Evolutionary conservation across 2,888 invertebrate genomes (phyloP).

Genomic region (Nemoura dubitans): DNA sequence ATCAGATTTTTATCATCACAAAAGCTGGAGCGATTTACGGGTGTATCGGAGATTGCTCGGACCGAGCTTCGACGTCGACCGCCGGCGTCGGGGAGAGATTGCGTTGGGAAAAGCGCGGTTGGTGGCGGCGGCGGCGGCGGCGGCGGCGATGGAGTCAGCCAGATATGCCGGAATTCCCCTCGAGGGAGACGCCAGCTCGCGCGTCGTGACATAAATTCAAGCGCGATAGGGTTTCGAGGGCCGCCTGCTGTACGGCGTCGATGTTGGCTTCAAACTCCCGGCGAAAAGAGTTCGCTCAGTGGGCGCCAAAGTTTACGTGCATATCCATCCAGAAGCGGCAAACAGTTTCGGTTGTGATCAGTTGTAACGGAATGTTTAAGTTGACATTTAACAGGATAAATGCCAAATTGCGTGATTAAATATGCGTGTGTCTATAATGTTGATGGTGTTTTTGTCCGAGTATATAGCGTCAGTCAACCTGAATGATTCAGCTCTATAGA

Average conservation of each 20-base stretch:
- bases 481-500: background rate
- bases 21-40: conserved; percentile 21
- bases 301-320: background rate
- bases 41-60: conserved; percentile 24
- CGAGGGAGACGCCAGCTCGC: conserved; percentile 26
- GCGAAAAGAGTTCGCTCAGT: background rate
- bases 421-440: background rate
- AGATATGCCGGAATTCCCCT: conserved; percentile 38
- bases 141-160: conserved; percentile 28
- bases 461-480: background rate
- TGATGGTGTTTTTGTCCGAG: background rate
- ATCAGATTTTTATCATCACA: conserved; percentile 19
- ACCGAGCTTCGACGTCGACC: background rate
- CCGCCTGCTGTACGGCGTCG: background rate
- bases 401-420: background rate
- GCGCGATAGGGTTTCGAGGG: conserved; percentile 26
- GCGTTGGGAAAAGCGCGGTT: background rate
- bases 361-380: background rate
- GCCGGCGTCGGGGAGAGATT: background rate
- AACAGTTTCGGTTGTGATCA: background rate
- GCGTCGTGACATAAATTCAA: conserved; percentile 40
- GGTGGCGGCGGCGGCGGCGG: background rate
- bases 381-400: background rate
- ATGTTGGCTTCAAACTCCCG: background rate
- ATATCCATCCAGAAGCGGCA: background rate